Evolutionary conservation across 2,797 vertebrate species (phyloP).

Genomic region (Chloroceryle inda): DNA sequence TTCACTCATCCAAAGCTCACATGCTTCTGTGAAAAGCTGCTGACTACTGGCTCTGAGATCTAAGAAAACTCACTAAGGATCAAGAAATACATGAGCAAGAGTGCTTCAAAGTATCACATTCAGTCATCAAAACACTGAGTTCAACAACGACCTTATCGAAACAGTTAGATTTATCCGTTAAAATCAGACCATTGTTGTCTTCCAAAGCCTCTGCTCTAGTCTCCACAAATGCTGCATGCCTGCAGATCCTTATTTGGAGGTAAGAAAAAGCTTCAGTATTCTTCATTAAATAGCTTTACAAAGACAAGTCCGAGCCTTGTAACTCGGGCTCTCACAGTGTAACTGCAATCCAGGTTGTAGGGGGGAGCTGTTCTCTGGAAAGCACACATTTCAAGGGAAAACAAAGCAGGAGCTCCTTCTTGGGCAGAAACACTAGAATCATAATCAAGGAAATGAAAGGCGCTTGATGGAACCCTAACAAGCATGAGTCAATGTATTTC

Average conservation of each 20-base stretch:
- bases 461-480: conserved; percentile 52
- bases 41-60: not conserved
- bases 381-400: conserved; percentile 44
- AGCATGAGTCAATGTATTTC: conserved; percentile 54
- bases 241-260: not conserved
- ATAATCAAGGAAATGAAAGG: conserved; percentile 56
- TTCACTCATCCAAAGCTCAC: not conserved
- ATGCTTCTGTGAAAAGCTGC: not conserved
- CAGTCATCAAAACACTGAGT: not conserved
- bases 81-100: not conserved
- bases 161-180: not conserved
- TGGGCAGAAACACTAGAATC: conserved; percentile 5
- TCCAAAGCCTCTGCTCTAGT: not conserved
- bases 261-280: not conserved
- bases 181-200: not conserved
- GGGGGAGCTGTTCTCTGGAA: not conserved
- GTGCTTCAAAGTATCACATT: not conserved
- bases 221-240: not conserved
- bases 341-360: not conserved
- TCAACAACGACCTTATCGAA: not conserved
- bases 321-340: not conserved
- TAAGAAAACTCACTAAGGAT: not conserved
- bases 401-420: not conserved
- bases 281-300: not conserved
- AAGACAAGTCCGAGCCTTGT: not conserved